Conservation (phyloP, 2,888 invertebrate genomes). For the Drosophila mimetica region DNA sequence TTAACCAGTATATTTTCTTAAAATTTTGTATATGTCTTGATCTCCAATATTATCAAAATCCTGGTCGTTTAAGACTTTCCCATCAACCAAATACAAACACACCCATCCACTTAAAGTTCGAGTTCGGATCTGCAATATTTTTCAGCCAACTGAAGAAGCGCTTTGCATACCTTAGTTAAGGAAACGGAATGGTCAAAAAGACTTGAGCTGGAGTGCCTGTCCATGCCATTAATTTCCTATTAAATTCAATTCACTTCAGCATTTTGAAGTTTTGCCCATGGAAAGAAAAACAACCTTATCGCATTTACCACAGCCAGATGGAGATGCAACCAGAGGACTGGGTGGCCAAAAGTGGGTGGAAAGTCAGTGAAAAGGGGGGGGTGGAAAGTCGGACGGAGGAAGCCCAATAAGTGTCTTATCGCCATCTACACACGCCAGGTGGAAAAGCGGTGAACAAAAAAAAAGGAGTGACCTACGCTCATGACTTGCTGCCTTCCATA, state of each 20-base stretch:
- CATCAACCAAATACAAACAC: slow-evolving; percentile 9
- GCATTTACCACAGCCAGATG: slow-evolving; percentile 35
- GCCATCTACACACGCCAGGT: slow-evolving; percentile 46
- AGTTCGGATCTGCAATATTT: background rate
- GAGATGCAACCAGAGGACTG: slow-evolving; percentile 21
- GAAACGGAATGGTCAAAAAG: slow-evolving; percentile 1
- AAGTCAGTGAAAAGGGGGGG: background rate
- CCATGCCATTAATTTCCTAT: slow-evolving; percentile 43
- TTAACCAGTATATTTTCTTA: background rate
- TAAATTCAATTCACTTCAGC: slow-evolving; percentile 46
- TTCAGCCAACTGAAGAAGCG: slow-evolving; percentile 20
- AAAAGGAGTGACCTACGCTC: slow-evolving; percentile 20
- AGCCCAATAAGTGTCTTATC: slow-evolving; percentile 59
- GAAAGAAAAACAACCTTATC: slow-evolving; percentile 21
- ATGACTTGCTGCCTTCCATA: slow-evolving; percentile 25
- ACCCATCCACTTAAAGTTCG: background rate
- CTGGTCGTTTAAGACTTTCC: background rate
- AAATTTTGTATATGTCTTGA: no score
- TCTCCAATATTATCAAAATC: no score
- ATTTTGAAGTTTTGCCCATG: slow-evolving; percentile 30
- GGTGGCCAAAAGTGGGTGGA: background rate
- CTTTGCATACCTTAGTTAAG: slow-evolving; percentile 23
- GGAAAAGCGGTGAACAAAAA: slow-evolving; percentile 14
- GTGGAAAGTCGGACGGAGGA: background rate
- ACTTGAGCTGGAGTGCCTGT: slow-evolving; percentile 14